These are phyloP conservation scores for Xenopus laevis DNA, from an alignment of 2,113 vertebrate species.

Conservation along the genomic window DNA sequence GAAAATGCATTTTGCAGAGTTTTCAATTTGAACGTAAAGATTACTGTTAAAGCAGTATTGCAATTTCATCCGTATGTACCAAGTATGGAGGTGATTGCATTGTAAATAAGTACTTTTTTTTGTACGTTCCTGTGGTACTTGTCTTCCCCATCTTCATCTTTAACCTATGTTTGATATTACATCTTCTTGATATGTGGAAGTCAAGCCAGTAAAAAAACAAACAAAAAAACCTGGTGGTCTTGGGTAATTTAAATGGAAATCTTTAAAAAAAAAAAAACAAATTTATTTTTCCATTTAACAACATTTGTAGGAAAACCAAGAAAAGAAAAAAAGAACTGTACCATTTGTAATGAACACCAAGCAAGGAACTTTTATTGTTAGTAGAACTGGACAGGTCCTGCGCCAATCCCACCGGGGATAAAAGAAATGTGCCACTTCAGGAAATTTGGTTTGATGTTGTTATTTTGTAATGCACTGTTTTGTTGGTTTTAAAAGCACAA, in stretches of 20 bases:
- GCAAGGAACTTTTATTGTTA: slow-evolving; percentile 59
- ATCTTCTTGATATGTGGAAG: slow-evolving; percentile 63
- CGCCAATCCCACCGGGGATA: slow-evolving; percentile 76
- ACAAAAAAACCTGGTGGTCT: slow-evolving; percentile 58
- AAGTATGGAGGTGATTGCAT: slow-evolving; percentile 69
- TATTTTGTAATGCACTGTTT: slow-evolving; percentile 95
- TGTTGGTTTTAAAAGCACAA: slow-evolving; percentile 99
- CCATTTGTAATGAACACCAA: slow-evolving; percentile 62
- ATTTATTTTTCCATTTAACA: slow-evolving; percentile 61
- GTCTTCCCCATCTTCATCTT: slow-evolving; percentile 77
- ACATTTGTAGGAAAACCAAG: slow-evolving; percentile 51
- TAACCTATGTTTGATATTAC: slow-evolving; percentile 82
- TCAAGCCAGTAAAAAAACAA: slow-evolving; percentile 57
- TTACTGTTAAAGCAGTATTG: slow-evolving; percentile 56
- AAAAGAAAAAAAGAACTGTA: slow-evolving; percentile 55
- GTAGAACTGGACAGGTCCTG: slow-evolving; percentile 67
- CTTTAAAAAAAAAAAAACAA: slow-evolving; percentile 53
- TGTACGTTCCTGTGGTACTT: slow-evolving; percentile 78
- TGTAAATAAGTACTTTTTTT: slow-evolving; percentile 95
- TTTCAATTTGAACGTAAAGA: slow-evolving; percentile 54
- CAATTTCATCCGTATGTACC: slow-evolving; percentile 54
- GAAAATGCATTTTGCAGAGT: slow-evolving; percentile 50
- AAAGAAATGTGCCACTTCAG: slow-evolving; percentile 88
- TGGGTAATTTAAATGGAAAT: slow-evolving; percentile 52
- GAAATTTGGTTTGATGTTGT: slow-evolving; percentile 70